Percentiles rank a stretch among this genome's conserved stretches.
Conservation (phyloP, 2,797 vertebrate species). For the Xyrichtys novacula region DNA sequence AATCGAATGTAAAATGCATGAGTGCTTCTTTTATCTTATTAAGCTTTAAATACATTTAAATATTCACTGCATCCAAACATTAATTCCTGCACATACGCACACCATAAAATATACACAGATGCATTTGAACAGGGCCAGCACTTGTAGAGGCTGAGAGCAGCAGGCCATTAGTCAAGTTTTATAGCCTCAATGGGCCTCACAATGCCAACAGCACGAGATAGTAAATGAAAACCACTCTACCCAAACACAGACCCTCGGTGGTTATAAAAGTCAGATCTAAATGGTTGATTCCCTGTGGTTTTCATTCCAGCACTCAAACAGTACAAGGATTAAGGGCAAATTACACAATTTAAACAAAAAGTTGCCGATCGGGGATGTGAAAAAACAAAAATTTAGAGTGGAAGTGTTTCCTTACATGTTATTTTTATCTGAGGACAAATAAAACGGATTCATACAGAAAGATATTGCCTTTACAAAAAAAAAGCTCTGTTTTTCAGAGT, state of each 20-base stretch:
- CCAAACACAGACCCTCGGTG: background rate
- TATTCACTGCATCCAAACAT: background rate
- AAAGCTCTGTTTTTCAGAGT: too few species aligned
- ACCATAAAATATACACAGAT: background rate
- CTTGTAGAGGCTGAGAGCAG: background rate
- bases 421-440: too few species aligned
- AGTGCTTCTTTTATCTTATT: background rate
- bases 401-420: background rate
- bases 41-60: background rate
- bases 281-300: background rate
- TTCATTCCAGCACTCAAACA: background rate
- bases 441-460: too few species aligned
- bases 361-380: background rate
- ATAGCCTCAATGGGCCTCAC: constrained; percentile 3
- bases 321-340: background rate
- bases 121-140: background rate
- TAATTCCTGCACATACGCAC: background rate
- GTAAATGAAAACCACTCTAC: constrained; percentile 17
- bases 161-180: constrained; percentile 18
- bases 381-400: background rate
- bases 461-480: too few species aligned
- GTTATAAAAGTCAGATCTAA: background rate
- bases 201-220: constrained; percentile 7
- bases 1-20: background rate
- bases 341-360: background rate